Evolutionary conservation across 1,140 invertebrate genomes (phyloP).

Genomic region (Phocides pigmalion): DNA sequence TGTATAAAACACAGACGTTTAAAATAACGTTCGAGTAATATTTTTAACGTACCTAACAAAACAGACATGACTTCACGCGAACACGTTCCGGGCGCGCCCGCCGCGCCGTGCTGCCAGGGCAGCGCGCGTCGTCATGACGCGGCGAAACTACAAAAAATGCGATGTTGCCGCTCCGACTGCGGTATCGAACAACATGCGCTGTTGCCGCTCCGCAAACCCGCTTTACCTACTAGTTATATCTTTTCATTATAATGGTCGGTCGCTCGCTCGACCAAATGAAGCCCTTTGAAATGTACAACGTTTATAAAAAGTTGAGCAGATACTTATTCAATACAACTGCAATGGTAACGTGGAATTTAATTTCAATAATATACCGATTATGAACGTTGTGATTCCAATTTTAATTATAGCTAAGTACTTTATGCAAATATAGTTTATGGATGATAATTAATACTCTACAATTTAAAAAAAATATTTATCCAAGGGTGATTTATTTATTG

Average conservation of each 20-base stretch:
- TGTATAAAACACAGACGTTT: too few relatives aligned
- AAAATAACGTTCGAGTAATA: not conserved
- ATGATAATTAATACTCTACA: too few relatives aligned
- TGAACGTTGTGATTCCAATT: not conserved
- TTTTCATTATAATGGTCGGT: constrained; percentile 43
- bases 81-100: constrained; percentile 24
- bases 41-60: constrained; percentile 8
- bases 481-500: too few relatives aligned
- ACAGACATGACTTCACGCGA: constrained; percentile 19
- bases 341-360: not conserved
- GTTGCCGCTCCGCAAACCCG: constrained; percentile 63
- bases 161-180: constrained; percentile 66
- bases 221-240: constrained; percentile 48
- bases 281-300: constrained; percentile 18
- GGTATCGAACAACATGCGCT: constrained; percentile 62
- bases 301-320: constrained; percentile 9
- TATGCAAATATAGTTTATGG: too few relatives aligned
- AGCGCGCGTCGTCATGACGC: constrained; percentile 59
- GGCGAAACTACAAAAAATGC: constrained; percentile 64
- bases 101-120: constrained; percentile 39
- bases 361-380: not conserved
- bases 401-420: too few relatives aligned
- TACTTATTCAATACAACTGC: not conserved
- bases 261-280: constrained; percentile 31
- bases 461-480: too few relatives aligned